These are phyloP conservation scores for Acronicta alni DNA, from an alignment of 2,888 invertebrate genomes.

Conservation along the genomic window DNA sequence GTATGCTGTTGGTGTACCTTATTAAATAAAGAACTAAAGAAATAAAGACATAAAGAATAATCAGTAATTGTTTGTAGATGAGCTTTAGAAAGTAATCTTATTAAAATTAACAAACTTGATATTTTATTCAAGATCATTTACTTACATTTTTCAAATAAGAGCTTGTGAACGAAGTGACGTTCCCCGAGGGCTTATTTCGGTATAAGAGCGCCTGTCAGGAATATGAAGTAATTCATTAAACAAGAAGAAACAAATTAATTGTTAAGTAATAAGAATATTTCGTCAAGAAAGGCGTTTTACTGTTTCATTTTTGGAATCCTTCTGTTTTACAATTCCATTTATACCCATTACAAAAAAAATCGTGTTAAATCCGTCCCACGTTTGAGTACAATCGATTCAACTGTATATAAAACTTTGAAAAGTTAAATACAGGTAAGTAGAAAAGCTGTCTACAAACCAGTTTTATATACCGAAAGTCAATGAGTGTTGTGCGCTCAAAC, in stretches of 20 bases:
- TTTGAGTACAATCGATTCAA: neutral
- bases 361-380: neutral
- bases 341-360: too few relatives aligned
- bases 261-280: slow-evolving; percentile 48
- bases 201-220: slow-evolving; percentile 48
- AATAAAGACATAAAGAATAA: too few relatives aligned
- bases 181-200: slow-evolving; percentile 45
- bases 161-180: slow-evolving; percentile 48
- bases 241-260: slow-evolving; percentile 53
- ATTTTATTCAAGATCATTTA: slow-evolving; percentile 53
- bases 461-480: slow-evolving; percentile 63
- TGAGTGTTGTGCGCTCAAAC: slow-evolving; percentile 62
- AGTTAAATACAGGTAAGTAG: slow-evolving; percentile 44
- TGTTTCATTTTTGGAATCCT: slow-evolving; percentile 21
- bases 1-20: too few relatives aligned
- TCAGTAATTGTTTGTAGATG: slow-evolving; percentile 49
- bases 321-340: neutral
- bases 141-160: slow-evolving; percentile 44
- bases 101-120: slow-evolving; percentile 59
- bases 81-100: slow-evolving; percentile 46
- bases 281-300: slow-evolving; percentile 25
- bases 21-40: too few relatives aligned
- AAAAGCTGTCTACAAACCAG: slow-evolving; percentile 60
- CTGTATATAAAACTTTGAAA: slow-evolving; percentile 7
- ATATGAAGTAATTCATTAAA: slow-evolving; percentile 56